Evolutionary conservation across 2,113 vertebrate genomes (phyloP).

Genomic region (Ammospiza caudacuta): DNA sequence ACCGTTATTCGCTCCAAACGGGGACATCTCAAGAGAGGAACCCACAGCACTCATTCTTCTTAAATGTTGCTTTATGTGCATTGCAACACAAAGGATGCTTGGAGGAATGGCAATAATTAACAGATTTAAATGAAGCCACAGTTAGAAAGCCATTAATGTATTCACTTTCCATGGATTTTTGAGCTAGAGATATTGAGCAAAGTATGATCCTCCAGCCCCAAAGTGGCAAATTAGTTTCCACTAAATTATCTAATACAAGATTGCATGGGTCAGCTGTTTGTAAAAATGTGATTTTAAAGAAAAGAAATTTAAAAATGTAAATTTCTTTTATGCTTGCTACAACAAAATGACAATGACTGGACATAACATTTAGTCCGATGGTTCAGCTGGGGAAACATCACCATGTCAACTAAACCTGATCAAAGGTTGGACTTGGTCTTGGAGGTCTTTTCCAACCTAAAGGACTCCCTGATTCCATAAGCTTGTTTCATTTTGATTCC

Average conservation of each 20-base stretch:
- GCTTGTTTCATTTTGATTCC: neutral
- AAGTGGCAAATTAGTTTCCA: neutral
- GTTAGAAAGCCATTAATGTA: neutral
- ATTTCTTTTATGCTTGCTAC: neutral
- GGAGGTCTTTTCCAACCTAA: neutral
- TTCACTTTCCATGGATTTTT: neutral
- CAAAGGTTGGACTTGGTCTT: neutral
- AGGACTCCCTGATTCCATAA: neutral
- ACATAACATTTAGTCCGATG: neutral
- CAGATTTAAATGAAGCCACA: neutral
- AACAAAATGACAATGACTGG: neutral
- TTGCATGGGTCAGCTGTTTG: rapidly evolving
- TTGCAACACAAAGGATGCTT: neutral
- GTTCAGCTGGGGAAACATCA: neutral
- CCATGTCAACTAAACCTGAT: neutral
- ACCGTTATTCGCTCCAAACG: neutral
- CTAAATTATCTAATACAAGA: neutral
- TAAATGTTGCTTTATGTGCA: neutral
- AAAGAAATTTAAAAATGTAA: neutral
- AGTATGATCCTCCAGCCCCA: neutral
- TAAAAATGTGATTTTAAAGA: neutral
- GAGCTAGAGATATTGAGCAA: neutral
- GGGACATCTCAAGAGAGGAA: neutral
- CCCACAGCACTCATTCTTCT: neutral
- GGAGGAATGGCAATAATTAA: neutral